Percentiles rank a stretch among this genome's conserved stretches.
phyloP scores from a whole-genome alignment of 2,797 vertebrate species.

The Malurus splendens region DNA sequence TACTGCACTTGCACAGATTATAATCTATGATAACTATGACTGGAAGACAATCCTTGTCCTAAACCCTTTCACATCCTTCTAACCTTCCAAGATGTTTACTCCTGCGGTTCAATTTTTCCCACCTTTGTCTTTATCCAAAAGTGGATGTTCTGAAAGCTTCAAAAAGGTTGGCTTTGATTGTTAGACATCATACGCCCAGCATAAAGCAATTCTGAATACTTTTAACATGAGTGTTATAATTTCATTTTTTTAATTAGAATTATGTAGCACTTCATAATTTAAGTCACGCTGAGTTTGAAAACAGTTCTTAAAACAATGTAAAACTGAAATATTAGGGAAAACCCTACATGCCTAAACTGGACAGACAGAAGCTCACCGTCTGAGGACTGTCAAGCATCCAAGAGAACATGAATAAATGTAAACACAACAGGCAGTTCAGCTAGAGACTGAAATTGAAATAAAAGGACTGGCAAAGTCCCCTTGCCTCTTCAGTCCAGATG shows the following conservation, averaged over 20 bases:
- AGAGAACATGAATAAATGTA: not conserved
- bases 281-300: not conserved
- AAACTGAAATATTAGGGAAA: not conserved
- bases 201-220: not conserved
- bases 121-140: not conserved
- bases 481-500: not conserved
- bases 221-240: not conserved
- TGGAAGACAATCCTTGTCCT: not conserved
- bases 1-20: conserved; percentile 12
- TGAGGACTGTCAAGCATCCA: not conserved
- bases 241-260: not conserved
- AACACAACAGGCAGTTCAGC: not conserved
- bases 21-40: not conserved
- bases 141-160: not conserved
- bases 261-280: not conserved
- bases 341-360: not conserved
- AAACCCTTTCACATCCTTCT: not conserved
- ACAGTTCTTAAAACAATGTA: not conserved
- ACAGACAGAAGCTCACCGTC: not conserved
- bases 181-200: not conserved
- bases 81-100: not conserved
- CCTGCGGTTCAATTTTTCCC: not conserved
- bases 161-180: not conserved
- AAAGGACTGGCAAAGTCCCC: not conserved
- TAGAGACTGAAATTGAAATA: not conserved